Evolutionary conservation across 2,888 invertebrate species (phyloP), one percentile per base, ranked within the genome.

Genomic region (Tuberolachnus salignus): DNA sequence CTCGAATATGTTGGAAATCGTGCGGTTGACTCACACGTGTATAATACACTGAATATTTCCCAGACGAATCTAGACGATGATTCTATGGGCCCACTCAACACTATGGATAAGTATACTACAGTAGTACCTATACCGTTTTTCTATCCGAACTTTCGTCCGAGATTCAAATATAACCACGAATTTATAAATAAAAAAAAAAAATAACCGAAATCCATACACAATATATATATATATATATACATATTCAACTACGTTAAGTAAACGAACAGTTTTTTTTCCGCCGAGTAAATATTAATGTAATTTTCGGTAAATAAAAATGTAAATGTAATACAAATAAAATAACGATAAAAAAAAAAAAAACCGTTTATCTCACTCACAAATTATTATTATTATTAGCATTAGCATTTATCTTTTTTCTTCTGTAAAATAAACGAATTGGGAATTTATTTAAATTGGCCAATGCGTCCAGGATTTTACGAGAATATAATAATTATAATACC

Each of bases 201-300:
- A n/a, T n/a, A n/a, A n/a, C n/a, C 8, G 34, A 26, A 72, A 49
- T 61, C 19, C 71, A 46, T 57, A 46, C 8, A 46, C 9, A 4
- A 34, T 34, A 34, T 34, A 34, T 4, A n/a, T n/a, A n/a, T n/a
- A n/a, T n/a, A n/a, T n/a, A n/a, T n/a, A n/a, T n/a, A n/a, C n/a
- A n/a, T n/a, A 34, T 34, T 34, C 34, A 34, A 34, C 34, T 34
- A 34, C 6, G 34, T 34, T 44, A 70, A 21, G 70, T 55, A 70
- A 55, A 70, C 55, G 42, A 8, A 42, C 9, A 70, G 44, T 55
- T 44, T 44, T 3, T 34, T 34, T 34, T 34, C 34, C 34, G 3
- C 6, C 44, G 55, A 55, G 44, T 55, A 55, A 70, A 70, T 55
- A 69, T 19, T 51, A 70, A 70, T 70, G 6, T 34, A 42, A 55